Percentiles rank a stretch among this genome's conserved stretches.
These are phyloP conservation scores for Abramis brama DNA, from an alignment of 2,113 vertebrate species.

Conservation along the genomic window DNA sequence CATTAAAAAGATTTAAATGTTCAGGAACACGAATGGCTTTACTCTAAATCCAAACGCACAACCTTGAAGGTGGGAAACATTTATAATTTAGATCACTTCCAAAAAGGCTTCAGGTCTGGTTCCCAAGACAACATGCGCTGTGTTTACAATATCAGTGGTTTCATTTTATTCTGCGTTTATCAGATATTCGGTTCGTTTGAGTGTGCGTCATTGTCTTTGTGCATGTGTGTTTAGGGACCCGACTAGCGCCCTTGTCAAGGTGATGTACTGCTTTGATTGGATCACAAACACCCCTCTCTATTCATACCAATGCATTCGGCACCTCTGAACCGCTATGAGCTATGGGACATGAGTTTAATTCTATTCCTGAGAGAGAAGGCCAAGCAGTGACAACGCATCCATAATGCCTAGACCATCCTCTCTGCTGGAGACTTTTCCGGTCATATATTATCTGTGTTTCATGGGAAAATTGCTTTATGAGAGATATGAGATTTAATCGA, in stretches of 20 bases:
- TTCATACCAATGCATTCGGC: conserved; percentile 41
- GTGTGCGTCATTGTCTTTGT: conserved; percentile 21
- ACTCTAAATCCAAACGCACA: neutral
- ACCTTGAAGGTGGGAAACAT: neutral
- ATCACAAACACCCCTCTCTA: conserved; percentile 46
- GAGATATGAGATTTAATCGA: conserved; percentile 67
- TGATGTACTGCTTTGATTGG: conserved; percentile 55
- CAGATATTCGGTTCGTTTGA: neutral
- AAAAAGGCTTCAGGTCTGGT: neutral
- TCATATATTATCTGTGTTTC: conserved; percentile 64
- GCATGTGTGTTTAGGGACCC: conserved; percentile 28
- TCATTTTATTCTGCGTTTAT: conserved; percentile 36
- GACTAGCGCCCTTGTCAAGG: conserved; percentile 37
- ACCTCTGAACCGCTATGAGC: conserved; percentile 32
- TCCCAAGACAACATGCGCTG: neutral
- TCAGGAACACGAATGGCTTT: neutral
- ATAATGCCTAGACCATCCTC: conserved; percentile 58
- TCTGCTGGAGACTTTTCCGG: conserved; percentile 54
- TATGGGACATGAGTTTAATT: conserved; percentile 46
- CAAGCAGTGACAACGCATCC: conserved; percentile 48
- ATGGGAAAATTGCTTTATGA: conserved; percentile 61
- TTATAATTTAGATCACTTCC: conserved; percentile 37
- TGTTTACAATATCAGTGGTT: conserved; percentile 12
- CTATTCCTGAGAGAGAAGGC: conserved; percentile 21
- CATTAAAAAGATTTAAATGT: neutral